A percentile compares a stretch with the other conserved stretches of the same genome.
phyloP scores from a whole-genome alignment of 2,888 invertebrate genomes.

The Psylliodes chrysocephalus region DNA sequence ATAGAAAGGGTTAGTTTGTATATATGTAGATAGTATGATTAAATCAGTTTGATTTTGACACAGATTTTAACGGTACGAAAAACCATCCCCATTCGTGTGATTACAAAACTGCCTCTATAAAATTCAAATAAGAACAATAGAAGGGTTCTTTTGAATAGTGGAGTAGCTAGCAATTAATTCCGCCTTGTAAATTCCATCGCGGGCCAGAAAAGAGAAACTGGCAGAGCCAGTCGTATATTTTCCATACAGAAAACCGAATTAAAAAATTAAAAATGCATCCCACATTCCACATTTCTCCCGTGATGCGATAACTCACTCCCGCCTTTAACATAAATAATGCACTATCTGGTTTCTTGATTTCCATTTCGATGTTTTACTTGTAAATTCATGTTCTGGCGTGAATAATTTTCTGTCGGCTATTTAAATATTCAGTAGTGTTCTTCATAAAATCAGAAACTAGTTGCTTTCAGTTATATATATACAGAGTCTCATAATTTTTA shows the following conservation, averaged over 20 bases:
- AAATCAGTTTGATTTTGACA: no score
- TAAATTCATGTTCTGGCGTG: conserved; percentile 19
- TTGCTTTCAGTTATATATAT: neutral
- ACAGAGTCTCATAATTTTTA: no score
- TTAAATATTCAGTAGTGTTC: conserved; percentile 21
- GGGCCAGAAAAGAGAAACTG: no score
- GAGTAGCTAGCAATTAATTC: conserved; percentile 7
- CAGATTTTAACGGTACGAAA: no score
- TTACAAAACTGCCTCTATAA: conserved; percentile 2
- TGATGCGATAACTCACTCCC: conserved; percentile 24
- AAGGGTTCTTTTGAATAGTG: conserved; percentile 6
- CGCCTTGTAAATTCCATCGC: neutral
- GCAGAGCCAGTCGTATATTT: conserved; percentile 13
- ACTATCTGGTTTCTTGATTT: conserved; percentile 39
- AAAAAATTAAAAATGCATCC: conserved; percentile 28
- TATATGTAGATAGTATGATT: no score
- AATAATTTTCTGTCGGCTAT: conserved; percentile 8
- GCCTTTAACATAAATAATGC: conserved; percentile 34
- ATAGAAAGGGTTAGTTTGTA: no score
- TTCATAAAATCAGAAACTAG: conserved; percentile 1
- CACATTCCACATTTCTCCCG: conserved; percentile 19
- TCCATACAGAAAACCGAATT: conserved; percentile 21
- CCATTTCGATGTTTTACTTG: conserved; percentile 28
- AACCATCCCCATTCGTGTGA: no score
- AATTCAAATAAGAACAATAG: conserved; percentile 12